Conservation (phyloP, 2,113 vertebrate genomes). For the Haemorhous mexicanus region DNA sequence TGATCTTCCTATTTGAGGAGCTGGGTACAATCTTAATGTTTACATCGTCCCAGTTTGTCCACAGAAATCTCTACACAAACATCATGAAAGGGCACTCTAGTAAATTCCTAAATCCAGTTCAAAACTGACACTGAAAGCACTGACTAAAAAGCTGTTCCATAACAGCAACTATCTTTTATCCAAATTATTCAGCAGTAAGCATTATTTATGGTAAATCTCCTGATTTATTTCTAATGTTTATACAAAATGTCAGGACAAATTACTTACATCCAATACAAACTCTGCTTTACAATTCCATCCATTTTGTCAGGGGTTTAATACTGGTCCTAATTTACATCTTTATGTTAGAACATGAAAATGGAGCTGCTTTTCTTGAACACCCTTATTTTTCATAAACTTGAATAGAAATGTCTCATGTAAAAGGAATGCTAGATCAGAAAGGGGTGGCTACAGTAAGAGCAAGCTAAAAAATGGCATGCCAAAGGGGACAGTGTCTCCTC, state of each 20-base stretch:
- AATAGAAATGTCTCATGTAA: neutral
- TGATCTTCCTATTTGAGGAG: neutral
- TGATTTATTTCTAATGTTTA: conserved; percentile 28
- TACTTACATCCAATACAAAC: neutral
- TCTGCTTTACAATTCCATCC: neutral
- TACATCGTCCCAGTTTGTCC: neutral
- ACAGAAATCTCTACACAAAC: neutral
- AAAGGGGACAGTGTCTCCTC: neutral
- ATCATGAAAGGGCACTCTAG: neutral
- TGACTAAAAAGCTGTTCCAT: neutral
- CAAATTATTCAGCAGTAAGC: neutral
- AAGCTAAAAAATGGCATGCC: neutral
- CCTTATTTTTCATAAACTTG: neutral
- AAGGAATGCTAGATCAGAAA: neutral
- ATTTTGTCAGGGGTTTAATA: neutral
- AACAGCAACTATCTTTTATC: neutral
- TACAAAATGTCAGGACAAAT: conserved; percentile 19
- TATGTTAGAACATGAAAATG: conserved; percentile 14
- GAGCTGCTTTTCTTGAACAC: neutral
- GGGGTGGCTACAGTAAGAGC: neutral
- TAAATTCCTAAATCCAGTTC: neutral
- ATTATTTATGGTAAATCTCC: neutral
- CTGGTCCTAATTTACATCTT: conserved; percentile 13
- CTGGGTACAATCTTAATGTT: neutral
- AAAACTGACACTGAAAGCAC: neutral